Base-by-base conservation (phyloP, 1,140 invertebrate species). In the Schlechtendalia chinensis region DNA sequence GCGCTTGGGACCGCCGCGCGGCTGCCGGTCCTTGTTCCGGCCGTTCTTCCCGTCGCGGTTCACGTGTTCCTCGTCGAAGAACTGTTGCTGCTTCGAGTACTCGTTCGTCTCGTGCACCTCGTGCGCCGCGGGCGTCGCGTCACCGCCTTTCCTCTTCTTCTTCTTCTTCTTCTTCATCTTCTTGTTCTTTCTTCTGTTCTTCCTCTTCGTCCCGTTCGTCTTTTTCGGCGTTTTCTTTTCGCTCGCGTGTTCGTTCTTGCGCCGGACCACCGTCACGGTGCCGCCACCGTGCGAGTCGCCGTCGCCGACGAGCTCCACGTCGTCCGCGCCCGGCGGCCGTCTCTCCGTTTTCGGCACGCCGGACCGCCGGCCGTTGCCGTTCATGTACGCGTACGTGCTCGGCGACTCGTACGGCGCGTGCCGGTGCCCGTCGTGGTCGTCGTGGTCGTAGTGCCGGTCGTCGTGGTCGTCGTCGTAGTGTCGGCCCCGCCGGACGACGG, bases 41-140 rank as follows among this genome's bases (percentile, higher is more conserved):
- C 12, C 4, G 17, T 14, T 53, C 16, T 54, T 29, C 24, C 24
- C 19, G 6, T 24, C 45, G 3, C 12, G 1, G 2, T 71, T 50
- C 50, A 72, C 69, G 50, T 72, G 69, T 17, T 72, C 69, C 50
- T 72, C 69, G 24, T 72, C 69, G 50, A 54, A 72, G 5, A 72
- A 72, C 50, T 54, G 47, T 5, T 29, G 69, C 10, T 12, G 53
- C 24, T 72, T 72, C 4, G 69, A 54, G 17, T 54, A 72, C 24
- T 72, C 69, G 19, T 72, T 72, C 11, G 53, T 72, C 24, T 72
- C 29, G 47, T 53, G 47, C 14, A 72, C 24, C 24, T 54, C 53
- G 24, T 54, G 69, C 24, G 47, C 8, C 0, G 32, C 69, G 8
- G 53, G 2, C 24, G 27, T 5, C 5, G 19, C 39, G 6, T 69